These are phyloP conservation scores for Aromia moschata DNA, from an alignment of 2,888 invertebrate species.

Conservation along the genomic window DNA sequence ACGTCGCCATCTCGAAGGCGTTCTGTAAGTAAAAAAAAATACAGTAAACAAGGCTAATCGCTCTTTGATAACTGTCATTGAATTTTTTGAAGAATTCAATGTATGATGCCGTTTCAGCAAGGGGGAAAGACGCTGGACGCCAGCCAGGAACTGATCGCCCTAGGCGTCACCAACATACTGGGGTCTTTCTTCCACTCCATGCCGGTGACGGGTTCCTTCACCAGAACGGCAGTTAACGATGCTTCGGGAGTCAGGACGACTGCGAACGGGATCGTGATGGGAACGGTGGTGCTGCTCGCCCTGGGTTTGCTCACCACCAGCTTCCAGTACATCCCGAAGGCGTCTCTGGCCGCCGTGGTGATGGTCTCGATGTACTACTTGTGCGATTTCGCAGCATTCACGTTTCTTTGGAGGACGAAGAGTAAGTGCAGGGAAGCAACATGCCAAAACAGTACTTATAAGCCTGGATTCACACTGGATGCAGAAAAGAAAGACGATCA, in stretches of 20 bases:
- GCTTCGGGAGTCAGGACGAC: conserved; percentile 89
- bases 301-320: conserved; percentile 81
- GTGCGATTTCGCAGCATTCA: conserved; percentile 76
- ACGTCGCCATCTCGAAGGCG: conserved; percentile 79
- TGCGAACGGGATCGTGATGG: conserved; percentile 82
- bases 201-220: conserved; percentile 88
- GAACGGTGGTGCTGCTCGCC: conserved; percentile 78
- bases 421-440: no score
- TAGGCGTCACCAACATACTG: conserved; percentile 82
- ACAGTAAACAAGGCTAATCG: no score
- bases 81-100: no score
- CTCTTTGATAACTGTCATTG: no score
- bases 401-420: conserved; percentile 80
- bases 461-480: no score
- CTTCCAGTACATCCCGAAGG: conserved; percentile 87
- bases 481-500: no score
- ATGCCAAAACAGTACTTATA: no score
- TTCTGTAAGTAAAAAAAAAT: no score
- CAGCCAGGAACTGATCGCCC: conserved; percentile 89
- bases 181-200: conserved; percentile 86
- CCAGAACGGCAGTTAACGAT: conserved; percentile 89
- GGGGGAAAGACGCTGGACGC: conserved; percentile 80
- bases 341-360: conserved; percentile 87
- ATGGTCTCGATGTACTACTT: conserved; percentile 89
- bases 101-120: no score